Evolutionary conservation across 1,140 invertebrate genomes (phyloP), one percentile per base, ranked within the genome.

Genomic region (Bacillus rossius): DNA sequence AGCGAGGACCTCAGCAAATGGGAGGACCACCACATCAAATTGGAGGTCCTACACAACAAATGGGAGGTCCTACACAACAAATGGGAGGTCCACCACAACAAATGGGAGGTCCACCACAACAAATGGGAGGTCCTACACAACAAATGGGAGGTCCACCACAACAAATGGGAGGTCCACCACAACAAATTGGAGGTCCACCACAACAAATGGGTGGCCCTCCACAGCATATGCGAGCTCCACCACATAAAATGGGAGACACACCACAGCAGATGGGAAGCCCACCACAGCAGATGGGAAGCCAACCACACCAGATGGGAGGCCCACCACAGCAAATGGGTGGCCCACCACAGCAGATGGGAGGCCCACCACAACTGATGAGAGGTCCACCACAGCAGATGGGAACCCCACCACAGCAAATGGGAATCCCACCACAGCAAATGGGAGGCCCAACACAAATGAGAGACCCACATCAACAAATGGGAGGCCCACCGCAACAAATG

Each of bases 401-500:
- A 45, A 45, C 52, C 50, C 64, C 61, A 60, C 67, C 62, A 45
- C 73, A 71, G 43, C 69, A 71, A 34, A 71, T 73, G 71, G 71
- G 71, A 1, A 69, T 70, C 8, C 71, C 72, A 0, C 50, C 70
- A 5, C n/a, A 49, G 57, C 58, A 68, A 57, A 70, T 69, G 10
- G n/a, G 10, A 13, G 22, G 22, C 14, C 22, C 42, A 8, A 8
- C 8, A 8, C 22, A 17, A 8, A 19, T 45, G 16, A 13, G 42
- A 2, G 61, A 59, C 56, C 47, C 51, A 50, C 41, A 54, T 42
- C 16, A 51, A 45, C 29, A 51, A 52, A 47, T 45, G 29, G 34
- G 23, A 45, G 48, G 55, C 53, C 64, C 60, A 60, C 67, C 61
- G 42, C 73, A 71, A 43, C 69, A 71, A 37, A 71, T 73, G 71